phyloP scores from a whole-genome alignment of 2,113 vertebrate genomes.

The Acrocephalus arundinaceus region DNA sequence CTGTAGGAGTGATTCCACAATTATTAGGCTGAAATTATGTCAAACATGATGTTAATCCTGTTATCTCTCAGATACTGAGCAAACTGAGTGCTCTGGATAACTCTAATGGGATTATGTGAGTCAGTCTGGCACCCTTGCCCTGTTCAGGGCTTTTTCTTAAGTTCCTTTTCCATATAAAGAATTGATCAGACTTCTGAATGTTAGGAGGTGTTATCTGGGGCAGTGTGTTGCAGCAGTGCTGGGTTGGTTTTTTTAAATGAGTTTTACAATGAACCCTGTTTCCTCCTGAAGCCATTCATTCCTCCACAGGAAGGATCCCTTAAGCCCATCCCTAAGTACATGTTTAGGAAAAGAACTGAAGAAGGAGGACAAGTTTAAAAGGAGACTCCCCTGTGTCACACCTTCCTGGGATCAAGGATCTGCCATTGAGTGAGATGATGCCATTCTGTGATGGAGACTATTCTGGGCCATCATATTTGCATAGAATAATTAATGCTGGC shows the following conservation, averaged over 20 bases:
- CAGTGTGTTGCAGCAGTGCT: background rate
- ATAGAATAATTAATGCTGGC: background rate
- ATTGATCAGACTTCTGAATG: background rate
- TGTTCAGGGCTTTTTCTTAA: background rate
- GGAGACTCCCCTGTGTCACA: background rate
- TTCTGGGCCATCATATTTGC: background rate
- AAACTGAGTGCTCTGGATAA: background rate
- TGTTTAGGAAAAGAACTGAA: background rate
- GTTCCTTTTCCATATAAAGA: background rate
- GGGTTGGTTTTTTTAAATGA: background rate
- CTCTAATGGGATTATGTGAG: constrained; percentile 33
- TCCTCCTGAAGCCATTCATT: background rate
- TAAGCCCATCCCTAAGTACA: background rate
- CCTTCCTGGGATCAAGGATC: background rate
- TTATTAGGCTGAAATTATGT: constrained; percentile 39
- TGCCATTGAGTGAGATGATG: background rate
- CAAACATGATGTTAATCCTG: constrained; percentile 53
- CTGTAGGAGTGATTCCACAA: background rate
- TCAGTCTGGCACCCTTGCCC: background rate
- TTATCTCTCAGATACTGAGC: constrained; percentile 41
- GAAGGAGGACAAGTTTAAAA: background rate
- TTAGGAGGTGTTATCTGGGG: background rate
- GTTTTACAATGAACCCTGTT: background rate
- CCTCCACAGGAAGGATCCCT: background rate
- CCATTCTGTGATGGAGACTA: background rate